phyloP scores from a whole-genome alignment of 2,888 invertebrate genomes.

The Imbricaverruca yamaguchii region DNA sequence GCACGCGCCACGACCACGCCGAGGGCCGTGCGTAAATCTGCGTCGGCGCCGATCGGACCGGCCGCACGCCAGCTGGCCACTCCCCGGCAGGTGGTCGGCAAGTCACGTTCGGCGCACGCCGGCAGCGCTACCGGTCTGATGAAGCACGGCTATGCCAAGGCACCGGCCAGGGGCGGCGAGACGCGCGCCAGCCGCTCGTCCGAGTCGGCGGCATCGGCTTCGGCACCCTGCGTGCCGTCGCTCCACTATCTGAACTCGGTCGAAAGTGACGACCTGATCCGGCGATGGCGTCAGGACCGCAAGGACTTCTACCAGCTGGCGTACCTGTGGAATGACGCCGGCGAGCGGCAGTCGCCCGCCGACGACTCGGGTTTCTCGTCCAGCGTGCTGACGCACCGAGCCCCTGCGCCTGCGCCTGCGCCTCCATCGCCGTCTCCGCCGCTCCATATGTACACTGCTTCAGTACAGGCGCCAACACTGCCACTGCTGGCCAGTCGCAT shows the following conservation, averaged over 20 bases:
- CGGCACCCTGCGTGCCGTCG: not conserved
- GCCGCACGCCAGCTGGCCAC: not conserved
- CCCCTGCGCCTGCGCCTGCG: too few relatives aligned
- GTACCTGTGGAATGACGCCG: not conserved
- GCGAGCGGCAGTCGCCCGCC: not conserved
- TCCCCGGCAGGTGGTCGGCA: not conserved
- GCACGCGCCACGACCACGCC: not conserved
- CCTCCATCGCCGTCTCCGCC: too few relatives aligned
- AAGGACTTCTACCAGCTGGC: constrained; percentile 14
- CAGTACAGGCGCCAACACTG: not conserved
- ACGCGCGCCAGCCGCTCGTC: not conserved
- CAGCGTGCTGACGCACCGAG: constrained; percentile 1
- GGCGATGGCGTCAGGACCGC: constrained; percentile 9
- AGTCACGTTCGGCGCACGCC: constrained; percentile 5
- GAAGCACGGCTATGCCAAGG: not conserved
- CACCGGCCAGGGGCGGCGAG: not conserved
- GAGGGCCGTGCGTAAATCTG: not conserved
- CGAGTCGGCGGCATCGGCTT: not conserved
- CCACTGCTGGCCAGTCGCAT: not conserved
- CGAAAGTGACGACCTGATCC: constrained; percentile 13
- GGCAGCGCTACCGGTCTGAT: not conserved
- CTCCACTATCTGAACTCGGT: not conserved
- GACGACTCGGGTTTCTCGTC: constrained; percentile 12
- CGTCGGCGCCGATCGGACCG: not conserved
- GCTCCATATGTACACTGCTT: not conserved